These are phyloP conservation scores for Thymallus thymallus DNA, from an alignment of 2,113 vertebrate genomes.

Conservation along the genomic window DNA sequence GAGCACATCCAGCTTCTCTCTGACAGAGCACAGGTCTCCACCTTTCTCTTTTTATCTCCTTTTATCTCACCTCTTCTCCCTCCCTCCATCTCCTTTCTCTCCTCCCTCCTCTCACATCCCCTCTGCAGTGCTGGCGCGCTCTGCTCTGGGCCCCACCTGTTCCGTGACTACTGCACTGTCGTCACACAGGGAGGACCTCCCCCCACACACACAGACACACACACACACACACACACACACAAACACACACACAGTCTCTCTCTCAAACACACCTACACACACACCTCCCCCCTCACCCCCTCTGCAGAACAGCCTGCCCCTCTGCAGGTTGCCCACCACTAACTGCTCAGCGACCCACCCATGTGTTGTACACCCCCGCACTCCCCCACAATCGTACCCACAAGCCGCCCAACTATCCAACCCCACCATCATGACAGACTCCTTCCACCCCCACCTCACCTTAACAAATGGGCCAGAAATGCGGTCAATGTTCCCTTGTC, in stretches of 20 bases:
- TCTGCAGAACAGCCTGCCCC: slow-evolving; percentile 26
- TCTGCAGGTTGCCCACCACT: slow-evolving; percentile 18
- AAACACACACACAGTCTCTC: slow-evolving; percentile 7
- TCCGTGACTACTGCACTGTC: slow-evolving; percentile 26
- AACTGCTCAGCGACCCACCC: background rate
- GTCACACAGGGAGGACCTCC: slow-evolving; percentile 22
- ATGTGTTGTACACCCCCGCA: background rate
- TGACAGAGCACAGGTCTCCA: background rate
- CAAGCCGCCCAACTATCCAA: slow-evolving; percentile 3
- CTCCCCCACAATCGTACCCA: background rate
- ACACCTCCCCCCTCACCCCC: background rate
- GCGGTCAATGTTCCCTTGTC: background rate
- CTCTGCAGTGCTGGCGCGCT: slow-evolving; percentile 50
- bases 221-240: background rate
- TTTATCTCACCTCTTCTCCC: slow-evolving; percentile 1
- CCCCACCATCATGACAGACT: background rate
- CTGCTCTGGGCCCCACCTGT: slow-evolving; percentile 32
- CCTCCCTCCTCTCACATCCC: background rate
- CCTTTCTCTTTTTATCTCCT: slow-evolving; percentile 19
- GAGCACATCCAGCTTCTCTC: no score
- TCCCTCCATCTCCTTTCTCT: background rate
- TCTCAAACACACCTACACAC: background rate
- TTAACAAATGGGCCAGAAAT: no score
- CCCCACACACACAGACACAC: background rate
- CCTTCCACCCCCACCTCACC: background rate